Base-by-base conservation (phyloP, 2,113 vertebrate species). In the Passer domesticus region DNA sequence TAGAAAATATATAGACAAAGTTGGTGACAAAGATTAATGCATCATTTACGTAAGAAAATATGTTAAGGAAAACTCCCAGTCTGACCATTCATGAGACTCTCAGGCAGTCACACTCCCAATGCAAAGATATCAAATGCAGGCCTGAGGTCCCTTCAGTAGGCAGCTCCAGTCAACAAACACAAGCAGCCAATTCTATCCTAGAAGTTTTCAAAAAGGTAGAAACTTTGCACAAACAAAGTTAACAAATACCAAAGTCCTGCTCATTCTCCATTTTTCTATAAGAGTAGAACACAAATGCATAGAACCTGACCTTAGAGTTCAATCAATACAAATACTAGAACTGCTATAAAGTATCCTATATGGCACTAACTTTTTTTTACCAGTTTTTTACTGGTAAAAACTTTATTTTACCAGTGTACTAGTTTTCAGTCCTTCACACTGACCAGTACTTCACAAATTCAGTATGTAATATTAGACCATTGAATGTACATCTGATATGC, bases 401-500 rank as follows among this genome's bases (percentile, higher is more conserved):
- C 10, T 20, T 33, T 55, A 20, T 33, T 55, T 55, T 20, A 55
- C 30, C 53, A 20, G 4, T 17, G 39, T 62, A 67, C 8, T 28
- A 23, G 4, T 53, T 67, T 78, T 70, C 58, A 73, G 10, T 37
- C 17, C 10, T 22, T 66, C 39, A 64, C 31, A 63, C 2, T 33
- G 31, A 55, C 9, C 46, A 91, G 20, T 17, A 66, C 46, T 47
- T 89, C 46, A 44, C 5, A 63, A 75, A 74, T 43, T 87, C 44
- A 67, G 8, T 12, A 74, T 9, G 17, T 18, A 64, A 30, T 53
- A 89, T 13, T 16, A 73, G 21, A 49, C 21, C 12, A 62, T 1
- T 1, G 0, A 25, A 74, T 15, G 11, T 22, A 28, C 17, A 56
- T 15, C 5, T 0, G 2, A 24, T 53, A 62, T 18, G 23, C 25